A percentile compares a stretch with the other conserved stretches of the same genome.
phyloP scores from a whole-genome alignment of 2,888 invertebrate species.

The Kryphioiulus occultus region DNA sequence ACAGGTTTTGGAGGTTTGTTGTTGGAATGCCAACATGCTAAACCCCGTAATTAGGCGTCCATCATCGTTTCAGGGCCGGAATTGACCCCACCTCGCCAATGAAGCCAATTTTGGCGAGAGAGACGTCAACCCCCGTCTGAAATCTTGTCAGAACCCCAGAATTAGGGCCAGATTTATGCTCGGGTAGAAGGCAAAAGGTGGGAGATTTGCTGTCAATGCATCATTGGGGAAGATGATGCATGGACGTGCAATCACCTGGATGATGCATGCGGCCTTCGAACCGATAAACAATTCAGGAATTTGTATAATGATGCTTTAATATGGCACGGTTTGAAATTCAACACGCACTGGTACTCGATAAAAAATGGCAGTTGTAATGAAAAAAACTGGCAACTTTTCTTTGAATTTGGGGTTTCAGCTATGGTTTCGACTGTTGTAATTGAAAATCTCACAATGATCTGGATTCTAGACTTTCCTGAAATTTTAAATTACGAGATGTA shows the following conservation, averaged over 20 bases:
- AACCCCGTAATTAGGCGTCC: constrained; percentile 1
- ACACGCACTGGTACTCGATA: background rate
- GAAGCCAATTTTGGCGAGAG: background rate
- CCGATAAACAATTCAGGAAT: background rate
- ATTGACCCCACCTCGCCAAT: background rate
- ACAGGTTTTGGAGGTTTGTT: background rate
- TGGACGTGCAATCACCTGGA: background rate
- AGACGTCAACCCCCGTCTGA: background rate
- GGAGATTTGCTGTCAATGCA: background rate
- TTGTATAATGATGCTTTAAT: background rate
- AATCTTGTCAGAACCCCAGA: background rate
- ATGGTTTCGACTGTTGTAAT: background rate
- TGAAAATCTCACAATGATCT: background rate
- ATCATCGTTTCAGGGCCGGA: background rate
- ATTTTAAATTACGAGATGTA: too few species aligned
- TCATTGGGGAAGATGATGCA: background rate
- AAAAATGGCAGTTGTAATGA: too few species aligned
- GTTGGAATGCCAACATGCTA: constrained; percentile 35
- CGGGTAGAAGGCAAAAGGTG: background rate
- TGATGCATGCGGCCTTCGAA: background rate
- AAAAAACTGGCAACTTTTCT: background rate
- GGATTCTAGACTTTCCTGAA: background rate
- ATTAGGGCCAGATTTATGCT: background rate
- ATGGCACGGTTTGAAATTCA: background rate
- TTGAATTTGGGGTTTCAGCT: background rate